Conservation (phyloP, 1,140 invertebrate genomes). For the Venturia canescens region DNA sequence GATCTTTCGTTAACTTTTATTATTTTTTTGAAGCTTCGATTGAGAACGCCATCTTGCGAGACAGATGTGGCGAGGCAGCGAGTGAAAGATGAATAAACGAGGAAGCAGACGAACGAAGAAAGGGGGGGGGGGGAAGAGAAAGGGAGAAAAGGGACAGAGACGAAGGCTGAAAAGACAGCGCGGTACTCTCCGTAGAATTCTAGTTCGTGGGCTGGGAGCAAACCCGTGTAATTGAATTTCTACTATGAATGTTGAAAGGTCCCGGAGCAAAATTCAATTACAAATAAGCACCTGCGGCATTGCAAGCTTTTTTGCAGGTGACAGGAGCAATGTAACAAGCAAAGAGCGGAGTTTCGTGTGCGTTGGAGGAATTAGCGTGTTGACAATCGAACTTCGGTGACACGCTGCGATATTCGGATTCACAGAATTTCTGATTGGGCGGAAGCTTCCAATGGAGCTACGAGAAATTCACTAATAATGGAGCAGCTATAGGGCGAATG, state of each 20-base stretch:
- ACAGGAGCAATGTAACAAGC: not conserved
- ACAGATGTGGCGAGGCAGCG: not conserved
- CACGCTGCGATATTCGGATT: constrained; percentile 11
- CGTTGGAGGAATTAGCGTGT: not conserved
- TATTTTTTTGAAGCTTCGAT: constrained; percentile 15
- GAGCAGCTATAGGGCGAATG: not conserved
- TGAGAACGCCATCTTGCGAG: constrained; percentile 6
- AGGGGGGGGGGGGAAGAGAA: constrained; percentile 24
- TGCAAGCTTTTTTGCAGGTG: constrained; percentile 11
- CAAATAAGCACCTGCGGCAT: constrained; percentile 45
- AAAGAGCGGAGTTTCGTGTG: not conserved
- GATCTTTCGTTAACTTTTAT: constrained; percentile 49
- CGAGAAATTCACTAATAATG: not conserved
- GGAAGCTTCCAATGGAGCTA: not conserved
- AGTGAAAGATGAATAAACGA: not conserved
- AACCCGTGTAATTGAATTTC: constrained; percentile 54
- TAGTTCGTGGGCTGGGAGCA: constrained; percentile 21
- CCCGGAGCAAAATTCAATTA: constrained; percentile 51
- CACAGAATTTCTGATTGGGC: not conserved
- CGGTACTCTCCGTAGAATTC: not conserved
- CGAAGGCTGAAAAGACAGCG: constrained; percentile 19
- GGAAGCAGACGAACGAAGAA: not conserved
- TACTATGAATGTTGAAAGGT: constrained; percentile 39
- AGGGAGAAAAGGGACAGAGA: constrained; percentile 23
- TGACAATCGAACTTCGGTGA: constrained; percentile 45